A percentile compares a stretch with the other conserved stretches of the same genome.
Conservation (phyloP, 2,113 vertebrate species). For the Abramis brama region DNA sequence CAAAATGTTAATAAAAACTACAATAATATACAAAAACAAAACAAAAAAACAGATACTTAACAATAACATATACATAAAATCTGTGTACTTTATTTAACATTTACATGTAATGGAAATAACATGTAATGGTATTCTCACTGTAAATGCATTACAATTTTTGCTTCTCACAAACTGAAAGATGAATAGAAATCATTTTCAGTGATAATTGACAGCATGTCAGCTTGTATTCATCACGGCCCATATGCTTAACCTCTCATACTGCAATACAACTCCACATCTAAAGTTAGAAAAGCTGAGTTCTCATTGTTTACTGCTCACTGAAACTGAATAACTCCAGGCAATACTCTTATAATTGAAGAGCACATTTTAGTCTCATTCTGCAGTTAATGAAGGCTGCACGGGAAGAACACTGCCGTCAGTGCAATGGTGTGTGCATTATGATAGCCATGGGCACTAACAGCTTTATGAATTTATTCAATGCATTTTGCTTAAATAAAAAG, state of each 20-base stretch:
- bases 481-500: constrained; percentile 8
- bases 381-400: constrained; percentile 30
- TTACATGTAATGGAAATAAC: no score
- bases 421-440: constrained; percentile 25
- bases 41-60: not conserved
- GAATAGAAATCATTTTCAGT: not conserved
- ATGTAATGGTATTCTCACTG: not conserved
- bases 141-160: not conserved
- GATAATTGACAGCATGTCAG: constrained; percentile 9
- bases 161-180: not conserved
- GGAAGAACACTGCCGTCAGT: not conserved
- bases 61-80: not conserved
- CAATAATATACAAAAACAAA: not conserved
- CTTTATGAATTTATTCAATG: constrained; percentile 3
- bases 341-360: constrained; percentile 19
- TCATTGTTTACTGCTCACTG: not conserved
- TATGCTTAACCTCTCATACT: not conserved
- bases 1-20: not conserved
- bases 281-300: not conserved
- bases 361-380: constrained; percentile 31
- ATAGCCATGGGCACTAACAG: constrained; percentile 13
- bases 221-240: not conserved
- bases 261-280: not conserved
- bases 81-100: not conserved
- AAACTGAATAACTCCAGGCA: constrained; percentile 9